Percentiles rank a stretch among this genome's conserved stretches.
These are phyloP conservation scores for Phataginus tricuspis DNA, from an alignment of 2,797 vertebrate genomes.

Conservation along the genomic window DNA sequence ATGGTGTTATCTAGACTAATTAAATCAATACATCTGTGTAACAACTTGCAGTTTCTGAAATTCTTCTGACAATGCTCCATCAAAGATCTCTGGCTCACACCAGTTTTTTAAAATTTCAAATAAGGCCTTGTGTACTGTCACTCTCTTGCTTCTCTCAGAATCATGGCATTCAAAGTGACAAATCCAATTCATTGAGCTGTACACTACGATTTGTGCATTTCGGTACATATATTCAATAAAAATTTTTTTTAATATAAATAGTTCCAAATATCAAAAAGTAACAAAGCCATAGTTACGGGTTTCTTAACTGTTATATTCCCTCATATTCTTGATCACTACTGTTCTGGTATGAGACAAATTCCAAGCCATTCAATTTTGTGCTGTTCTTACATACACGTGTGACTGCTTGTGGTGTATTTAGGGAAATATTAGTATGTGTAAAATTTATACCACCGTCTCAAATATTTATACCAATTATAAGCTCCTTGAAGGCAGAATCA, in stretches of 20 bases:
- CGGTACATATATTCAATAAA: too few species aligned
- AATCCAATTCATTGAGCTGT: neutral
- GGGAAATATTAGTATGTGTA: conserved; percentile 28
- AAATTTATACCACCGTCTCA: neutral
- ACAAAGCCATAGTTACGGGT: neutral
- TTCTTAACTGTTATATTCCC: conserved; percentile 27
- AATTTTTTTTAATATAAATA: too few species aligned
- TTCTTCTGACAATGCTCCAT: conserved; percentile 74
- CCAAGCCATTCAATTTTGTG: conserved; percentile 34
- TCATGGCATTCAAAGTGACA: conserved; percentile 48
- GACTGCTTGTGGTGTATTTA: neutral
- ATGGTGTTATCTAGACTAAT: conserved; percentile 86
- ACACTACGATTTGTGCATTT: too few species aligned
- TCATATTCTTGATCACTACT: neutral
- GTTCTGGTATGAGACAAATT: conserved; percentile 45
- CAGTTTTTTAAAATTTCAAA: conserved; percentile 65
- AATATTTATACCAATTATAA: conserved; percentile 53
- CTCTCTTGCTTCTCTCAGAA: conserved; percentile 39
- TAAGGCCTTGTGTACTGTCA: neutral
- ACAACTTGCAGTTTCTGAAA: conserved; percentile 81
- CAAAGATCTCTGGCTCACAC: conserved; percentile 69
- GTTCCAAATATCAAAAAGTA: neutral
- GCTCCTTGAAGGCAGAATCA: conserved; percentile 3
- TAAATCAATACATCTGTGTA: conserved; percentile 85
- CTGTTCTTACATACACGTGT: conserved; percentile 31